A percentile compares a stretch with the other conserved stretches of the same genome.
Evolutionary conservation across 92 coral and sea anemone species (phyloP).

Genomic region (Umimayanthus chanpuru): DNA sequence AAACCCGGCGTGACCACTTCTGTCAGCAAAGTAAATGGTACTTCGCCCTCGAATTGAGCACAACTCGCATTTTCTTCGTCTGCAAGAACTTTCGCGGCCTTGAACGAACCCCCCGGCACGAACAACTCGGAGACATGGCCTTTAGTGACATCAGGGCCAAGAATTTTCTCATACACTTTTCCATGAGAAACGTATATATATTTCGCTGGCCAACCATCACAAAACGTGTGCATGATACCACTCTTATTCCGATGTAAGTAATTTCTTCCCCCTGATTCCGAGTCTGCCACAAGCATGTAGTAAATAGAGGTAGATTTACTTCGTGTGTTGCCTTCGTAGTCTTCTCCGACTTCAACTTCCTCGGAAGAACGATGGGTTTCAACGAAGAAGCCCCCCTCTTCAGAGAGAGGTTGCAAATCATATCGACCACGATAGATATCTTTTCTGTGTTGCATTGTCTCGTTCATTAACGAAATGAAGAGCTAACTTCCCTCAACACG

Average conservation of each 20-base stretch:
- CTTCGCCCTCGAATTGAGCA: conserved; percentile 66
- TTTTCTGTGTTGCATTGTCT: conserved; percentile 51
- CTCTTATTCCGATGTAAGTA: conserved; percentile 63
- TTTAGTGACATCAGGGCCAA: conserved; percentile 65
- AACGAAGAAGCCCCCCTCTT: conserved; percentile 81
- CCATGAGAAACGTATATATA: conserved; percentile 70
- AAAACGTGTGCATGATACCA: conserved; percentile 70
- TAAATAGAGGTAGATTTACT: conserved; percentile 71
- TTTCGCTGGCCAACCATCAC: conserved; percentile 86
- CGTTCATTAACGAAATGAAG: not conserved
- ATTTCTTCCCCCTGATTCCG: conserved; percentile 68
- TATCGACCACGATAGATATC: conserved; percentile 54
- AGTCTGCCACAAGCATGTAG: conserved; percentile 59
- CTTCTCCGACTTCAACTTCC: conserved; percentile 36
- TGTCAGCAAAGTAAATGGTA: conserved; percentile 81
- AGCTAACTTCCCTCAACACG: no score
- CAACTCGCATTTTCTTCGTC: conserved; percentile 41
- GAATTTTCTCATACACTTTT: conserved; percentile 52
- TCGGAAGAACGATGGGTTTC: conserved; percentile 74
- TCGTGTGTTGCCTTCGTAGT: conserved; percentile 58
- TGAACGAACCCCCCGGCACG: conserved; percentile 65
- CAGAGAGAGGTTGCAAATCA: conserved; percentile 67
- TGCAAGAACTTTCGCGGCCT: conserved; percentile 67
- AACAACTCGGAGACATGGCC: conserved; percentile 70
- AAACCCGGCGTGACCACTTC: conserved; percentile 81